These are phyloP conservation scores for Harpegnathos saltator DNA, from an alignment of 1,140 invertebrate genomes.

Conservation along the genomic window DNA sequence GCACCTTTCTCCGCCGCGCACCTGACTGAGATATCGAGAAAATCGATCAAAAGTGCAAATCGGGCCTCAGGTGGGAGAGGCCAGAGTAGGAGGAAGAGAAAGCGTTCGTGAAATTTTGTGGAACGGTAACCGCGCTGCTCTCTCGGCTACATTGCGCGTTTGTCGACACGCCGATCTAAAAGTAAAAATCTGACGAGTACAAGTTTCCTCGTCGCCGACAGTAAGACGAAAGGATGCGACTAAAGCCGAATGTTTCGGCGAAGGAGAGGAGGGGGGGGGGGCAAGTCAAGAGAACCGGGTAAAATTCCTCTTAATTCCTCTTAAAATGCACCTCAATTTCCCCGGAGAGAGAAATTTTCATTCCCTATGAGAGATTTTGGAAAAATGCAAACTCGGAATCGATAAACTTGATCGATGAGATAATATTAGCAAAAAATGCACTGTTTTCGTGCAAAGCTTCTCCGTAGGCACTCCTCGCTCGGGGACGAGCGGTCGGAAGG, in stretches of 20 bases:
- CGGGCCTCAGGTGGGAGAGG: slow-evolving; percentile 10
- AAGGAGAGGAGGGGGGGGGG: too few species aligned
- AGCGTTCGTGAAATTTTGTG: slow-evolving; percentile 45
- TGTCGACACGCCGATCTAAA: background rate
- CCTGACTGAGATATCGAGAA: slow-evolving; percentile 62
- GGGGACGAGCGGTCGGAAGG: slow-evolving; percentile 44
- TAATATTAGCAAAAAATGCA: too few species aligned
- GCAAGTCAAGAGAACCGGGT: too few species aligned
- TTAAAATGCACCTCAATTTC: too few species aligned
- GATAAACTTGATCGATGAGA: background rate
- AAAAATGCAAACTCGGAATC: background rate
- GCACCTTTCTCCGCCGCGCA: slow-evolving; percentile 59
- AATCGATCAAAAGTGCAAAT: slow-evolving; percentile 62
- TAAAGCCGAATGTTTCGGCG: too few species aligned
- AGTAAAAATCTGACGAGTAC: slow-evolving; percentile 11
- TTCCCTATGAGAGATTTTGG: too few species aligned
- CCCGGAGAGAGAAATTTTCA: too few species aligned
- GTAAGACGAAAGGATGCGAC: too few species aligned
- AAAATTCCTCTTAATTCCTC: too few species aligned
- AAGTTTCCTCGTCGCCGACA: too few species aligned
- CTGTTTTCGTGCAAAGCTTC: slow-evolving; percentile 7
- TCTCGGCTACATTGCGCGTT: slow-evolving; percentile 17
- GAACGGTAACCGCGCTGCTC: slow-evolving; percentile 25
- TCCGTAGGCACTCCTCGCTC: slow-evolving; percentile 30
- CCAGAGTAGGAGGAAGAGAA: slow-evolving; percentile 26